phyloP scores from a whole-genome alignment of 2,888 invertebrate species.

The Cryptus viduatorius region DNA sequence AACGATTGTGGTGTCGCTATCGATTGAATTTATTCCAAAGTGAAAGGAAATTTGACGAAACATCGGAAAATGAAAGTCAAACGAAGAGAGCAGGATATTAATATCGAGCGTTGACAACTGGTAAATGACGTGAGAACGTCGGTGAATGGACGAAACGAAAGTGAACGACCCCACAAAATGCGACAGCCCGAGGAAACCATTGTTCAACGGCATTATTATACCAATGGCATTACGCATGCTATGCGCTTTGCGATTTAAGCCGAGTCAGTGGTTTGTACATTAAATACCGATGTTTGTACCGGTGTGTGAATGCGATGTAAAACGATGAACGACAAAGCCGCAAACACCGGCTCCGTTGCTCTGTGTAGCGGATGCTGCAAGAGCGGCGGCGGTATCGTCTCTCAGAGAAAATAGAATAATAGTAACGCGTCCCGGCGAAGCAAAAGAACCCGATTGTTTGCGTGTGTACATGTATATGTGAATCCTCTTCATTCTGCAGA shows the following conservation, averaged over 20 bases:
- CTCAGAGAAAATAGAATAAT: constrained; percentile 66
- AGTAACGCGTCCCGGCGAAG: constrained; percentile 49
- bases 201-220: constrained; percentile 9
- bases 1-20: not conserved
- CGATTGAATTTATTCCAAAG: too few species aligned
- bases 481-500: not conserved
- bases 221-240: constrained; percentile 21
- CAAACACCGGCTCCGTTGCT: constrained; percentile 24
- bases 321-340: constrained; percentile 15
- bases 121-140: constrained; percentile 15
- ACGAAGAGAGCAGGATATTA: not conserved
- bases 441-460: constrained; percentile 41
- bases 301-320: constrained; percentile 11
- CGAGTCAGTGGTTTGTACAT: constrained; percentile 1
- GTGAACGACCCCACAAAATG: constrained; percentile 35
- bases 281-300: not conserved
- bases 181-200: constrained; percentile 1
- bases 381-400: constrained; percentile 15
- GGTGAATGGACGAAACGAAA: constrained; percentile 25
- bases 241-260: not conserved
- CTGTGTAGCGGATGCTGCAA: constrained; percentile 41
- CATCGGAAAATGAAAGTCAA: constrained; percentile 10
- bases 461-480: not conserved
- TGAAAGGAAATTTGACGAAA: not conserved
- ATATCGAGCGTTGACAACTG: not conserved